Percentiles rank a stretch among this genome's conserved stretches.
Evolutionary conservation across 2,888 invertebrate species (phyloP).

Genomic region (Chalcosyrphus nemorum): DNA sequence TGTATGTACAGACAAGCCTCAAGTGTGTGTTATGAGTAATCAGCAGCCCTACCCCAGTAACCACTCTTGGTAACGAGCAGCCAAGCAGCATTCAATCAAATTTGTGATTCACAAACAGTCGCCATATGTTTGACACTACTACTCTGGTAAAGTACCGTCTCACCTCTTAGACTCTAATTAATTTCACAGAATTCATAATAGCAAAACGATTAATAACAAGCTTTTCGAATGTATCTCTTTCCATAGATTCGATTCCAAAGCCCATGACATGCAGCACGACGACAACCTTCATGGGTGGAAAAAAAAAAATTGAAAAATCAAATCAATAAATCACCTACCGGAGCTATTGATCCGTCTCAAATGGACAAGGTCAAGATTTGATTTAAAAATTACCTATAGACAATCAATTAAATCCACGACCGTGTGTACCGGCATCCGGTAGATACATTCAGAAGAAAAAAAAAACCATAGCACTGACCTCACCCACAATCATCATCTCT

Average conservation of each 20-base stretch:
- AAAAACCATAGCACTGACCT: conserved; percentile 58
- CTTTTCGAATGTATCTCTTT: not conserved
- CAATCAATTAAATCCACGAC: conserved; percentile 10
- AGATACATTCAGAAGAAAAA: not conserved
- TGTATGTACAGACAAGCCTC: conserved; percentile 1
- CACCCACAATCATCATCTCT: conserved; percentile 60
- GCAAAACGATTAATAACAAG: conserved; percentile 35
- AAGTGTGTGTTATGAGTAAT: conserved; percentile 53
- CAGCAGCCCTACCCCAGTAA: conserved; percentile 50
- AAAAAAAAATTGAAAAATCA: conserved; percentile 36
- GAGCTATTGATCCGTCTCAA: conserved; percentile 50
- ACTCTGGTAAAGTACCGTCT: conserved; percentile 20
- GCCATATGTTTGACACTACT: not conserved
- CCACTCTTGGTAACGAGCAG: not conserved
- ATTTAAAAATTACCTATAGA: not conserved
- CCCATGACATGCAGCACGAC: conserved; percentile 37
- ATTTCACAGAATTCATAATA: conserved; percentile 46
- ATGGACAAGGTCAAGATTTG: conserved; percentile 52
- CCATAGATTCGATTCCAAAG: not conserved
- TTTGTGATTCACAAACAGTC: conserved; percentile 35
- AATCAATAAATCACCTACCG: conserved; percentile 65
- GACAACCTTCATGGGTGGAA: conserved; percentile 25
- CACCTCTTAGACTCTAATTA: conserved; percentile 41
- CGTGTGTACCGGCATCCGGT: not conserved
- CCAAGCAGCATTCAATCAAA: conserved; percentile 30